A percentile compares a stretch with the other conserved stretches of the same genome.
Evolutionary conservation across 2,888 invertebrate genomes (phyloP).

Genomic region (Tipula vernalis): DNA sequence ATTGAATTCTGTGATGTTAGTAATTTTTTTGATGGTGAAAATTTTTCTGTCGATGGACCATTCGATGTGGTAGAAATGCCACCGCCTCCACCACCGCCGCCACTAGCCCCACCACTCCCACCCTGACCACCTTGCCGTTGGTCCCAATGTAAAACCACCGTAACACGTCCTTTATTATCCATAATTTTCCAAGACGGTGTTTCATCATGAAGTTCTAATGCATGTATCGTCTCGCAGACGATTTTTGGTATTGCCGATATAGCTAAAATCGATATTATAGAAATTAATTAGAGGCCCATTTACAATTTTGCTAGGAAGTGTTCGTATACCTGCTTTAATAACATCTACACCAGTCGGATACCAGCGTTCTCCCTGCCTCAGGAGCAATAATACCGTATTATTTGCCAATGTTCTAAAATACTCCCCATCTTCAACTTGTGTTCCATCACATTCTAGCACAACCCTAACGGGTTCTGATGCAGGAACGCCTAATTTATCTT

Average conservation of each 20-base stretch:
- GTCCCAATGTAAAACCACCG: constrained; percentile 94
- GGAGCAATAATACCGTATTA: constrained; percentile 77
- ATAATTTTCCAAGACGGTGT: constrained; percentile 97
- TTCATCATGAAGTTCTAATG: constrained; percentile 89
- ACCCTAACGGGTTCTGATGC: constrained; percentile 77
- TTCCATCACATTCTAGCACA: constrained; percentile 91
- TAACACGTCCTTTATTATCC: constrained; percentile 95
- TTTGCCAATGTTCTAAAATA: constrained; percentile 89
- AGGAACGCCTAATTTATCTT: constrained; percentile 81
- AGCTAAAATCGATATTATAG: constrained; percentile 41
- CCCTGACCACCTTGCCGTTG: constrained; percentile 57
- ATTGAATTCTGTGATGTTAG: constrained; percentile 48
- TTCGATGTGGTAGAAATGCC: constrained; percentile 28
- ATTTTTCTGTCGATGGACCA: constrained; percentile 33
- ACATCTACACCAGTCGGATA: constrained; percentile 88
- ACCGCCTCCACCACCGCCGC: constrained; percentile 41
- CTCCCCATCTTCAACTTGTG: constrained; percentile 92
- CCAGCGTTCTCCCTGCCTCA: constrained; percentile 86
- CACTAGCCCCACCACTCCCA: constrained; percentile 36
- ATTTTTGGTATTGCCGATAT: constrained; percentile 93
- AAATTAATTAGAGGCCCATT: not conserved
- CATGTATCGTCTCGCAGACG: constrained; percentile 94
- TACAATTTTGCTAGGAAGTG: not conserved
- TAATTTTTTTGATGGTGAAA: constrained; percentile 37
- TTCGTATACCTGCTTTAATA: constrained; percentile 78